Evolutionary conservation across 1,140 invertebrate genomes (phyloP).

Genomic region (Drosophila biarmipes): DNA sequence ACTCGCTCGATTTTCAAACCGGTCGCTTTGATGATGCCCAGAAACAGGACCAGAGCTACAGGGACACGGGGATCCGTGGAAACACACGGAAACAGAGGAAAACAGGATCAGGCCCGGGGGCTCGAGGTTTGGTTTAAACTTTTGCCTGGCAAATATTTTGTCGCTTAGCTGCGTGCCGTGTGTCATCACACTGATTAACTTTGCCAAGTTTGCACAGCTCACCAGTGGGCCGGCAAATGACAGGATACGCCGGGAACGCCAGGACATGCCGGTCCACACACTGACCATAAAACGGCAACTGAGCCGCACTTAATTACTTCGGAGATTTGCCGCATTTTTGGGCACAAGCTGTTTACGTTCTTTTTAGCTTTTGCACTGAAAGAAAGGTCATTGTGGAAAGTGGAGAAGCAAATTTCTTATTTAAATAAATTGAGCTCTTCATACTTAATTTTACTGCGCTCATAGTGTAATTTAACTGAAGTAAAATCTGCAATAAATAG

Average conservation of each 20-base stretch:
- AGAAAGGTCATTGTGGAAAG: background rate
- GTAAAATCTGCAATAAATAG: too few species aligned
- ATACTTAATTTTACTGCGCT: too few species aligned
- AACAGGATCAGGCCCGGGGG: slow-evolving; percentile 27
- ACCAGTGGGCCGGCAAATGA: slow-evolving; percentile 9
- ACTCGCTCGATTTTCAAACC: slow-evolving; percentile 73
- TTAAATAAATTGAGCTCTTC: too few species aligned
- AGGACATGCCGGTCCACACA: slow-evolving; percentile 16
- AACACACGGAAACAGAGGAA: slow-evolving; percentile 8
- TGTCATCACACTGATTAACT: slow-evolving; percentile 79
- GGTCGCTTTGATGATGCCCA: slow-evolving; percentile 62
- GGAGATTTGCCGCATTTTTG: slow-evolving; percentile 52
- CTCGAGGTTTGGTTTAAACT: slow-evolving; percentile 50
- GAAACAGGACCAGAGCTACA: slow-evolving; percentile 10
- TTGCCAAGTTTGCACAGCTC: slow-evolving; percentile 67
- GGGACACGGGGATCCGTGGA: background rate
- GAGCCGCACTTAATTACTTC: slow-evolving; percentile 71
- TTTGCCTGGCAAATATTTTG: slow-evolving; percentile 76
- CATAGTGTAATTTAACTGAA: too few species aligned
- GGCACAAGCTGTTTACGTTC: slow-evolving; percentile 4
- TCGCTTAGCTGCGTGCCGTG: slow-evolving; percentile 78
- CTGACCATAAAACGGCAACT: slow-evolving; percentile 28
- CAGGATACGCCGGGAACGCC: slow-evolving; percentile 11
- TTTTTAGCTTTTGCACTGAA: slow-evolving; percentile 4
- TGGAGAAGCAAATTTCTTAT: too few species aligned